Percentiles rank a stretch among this genome's conserved stretches.
Conservation (phyloP, 2,797 vertebrate genomes). For the Lagorchestes hirsutus region DNA sequence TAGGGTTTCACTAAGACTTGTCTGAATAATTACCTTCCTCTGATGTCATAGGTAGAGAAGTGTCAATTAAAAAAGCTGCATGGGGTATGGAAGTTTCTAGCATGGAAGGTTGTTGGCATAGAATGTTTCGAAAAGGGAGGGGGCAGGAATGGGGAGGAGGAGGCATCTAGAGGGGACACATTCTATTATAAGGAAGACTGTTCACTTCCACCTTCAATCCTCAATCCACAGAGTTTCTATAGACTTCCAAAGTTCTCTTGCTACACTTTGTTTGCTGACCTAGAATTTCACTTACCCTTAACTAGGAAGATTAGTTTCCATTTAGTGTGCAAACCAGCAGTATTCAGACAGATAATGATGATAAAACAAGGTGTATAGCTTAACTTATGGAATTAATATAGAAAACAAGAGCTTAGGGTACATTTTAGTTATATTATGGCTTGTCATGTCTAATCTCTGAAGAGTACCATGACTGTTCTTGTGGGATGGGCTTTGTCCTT, state of each 20-base stretch:
- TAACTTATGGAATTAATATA: background rate
- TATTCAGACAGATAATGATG: background rate
- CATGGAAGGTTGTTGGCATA: background rate
- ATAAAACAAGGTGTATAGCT: background rate
- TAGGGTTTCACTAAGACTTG: background rate
- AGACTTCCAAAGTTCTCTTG: background rate
- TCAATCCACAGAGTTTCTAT: background rate
- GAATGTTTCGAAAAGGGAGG: background rate
- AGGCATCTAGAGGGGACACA: background rate
- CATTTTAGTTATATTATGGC: constrained; percentile 15
- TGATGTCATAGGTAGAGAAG: background rate
- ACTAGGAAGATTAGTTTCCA: background rate
- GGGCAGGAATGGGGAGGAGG: background rate
- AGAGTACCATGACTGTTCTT: constrained; percentile 41
- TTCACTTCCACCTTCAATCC: background rate
- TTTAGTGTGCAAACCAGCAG: constrained; percentile 22
- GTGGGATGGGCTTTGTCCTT: constrained; percentile 40
- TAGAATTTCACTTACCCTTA: constrained; percentile 15
- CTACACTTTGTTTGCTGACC: constrained; percentile 16
- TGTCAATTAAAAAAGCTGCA: background rate
- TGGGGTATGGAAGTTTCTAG: background rate
- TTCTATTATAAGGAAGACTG: background rate
- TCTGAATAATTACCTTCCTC: background rate
- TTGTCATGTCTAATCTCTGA: constrained; percentile 33
- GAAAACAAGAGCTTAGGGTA: background rate